These are phyloP conservation scores for Meteorus sp. DNA, from an alignment of 1,140 invertebrate species.

Conservation along the genomic window DNA sequence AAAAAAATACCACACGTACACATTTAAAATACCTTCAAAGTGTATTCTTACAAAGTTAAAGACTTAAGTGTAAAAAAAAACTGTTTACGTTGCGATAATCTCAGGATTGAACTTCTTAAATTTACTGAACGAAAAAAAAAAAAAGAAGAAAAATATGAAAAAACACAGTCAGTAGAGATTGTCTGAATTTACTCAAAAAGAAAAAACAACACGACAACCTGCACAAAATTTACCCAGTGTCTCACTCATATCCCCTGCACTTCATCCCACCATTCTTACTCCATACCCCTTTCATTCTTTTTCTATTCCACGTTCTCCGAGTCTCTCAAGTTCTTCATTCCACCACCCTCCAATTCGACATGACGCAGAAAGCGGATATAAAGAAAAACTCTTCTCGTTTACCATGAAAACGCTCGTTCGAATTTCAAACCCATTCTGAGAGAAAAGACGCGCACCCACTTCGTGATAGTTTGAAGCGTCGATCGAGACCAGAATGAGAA, in stretches of 20 bases:
- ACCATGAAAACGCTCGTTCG: constrained; percentile 29
- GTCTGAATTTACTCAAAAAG: neutral
- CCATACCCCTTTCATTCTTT: too few species aligned
- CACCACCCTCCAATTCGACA: too few species aligned
- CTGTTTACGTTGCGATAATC: constrained; percentile 6
- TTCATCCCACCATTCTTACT: neutral
- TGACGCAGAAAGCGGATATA: constrained; percentile 3
- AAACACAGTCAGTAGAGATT: neutral
- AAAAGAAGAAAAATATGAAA: neutral
- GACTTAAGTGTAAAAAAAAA: too few species aligned
- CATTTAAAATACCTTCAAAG: too few species aligned
- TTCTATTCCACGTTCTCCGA: neutral
- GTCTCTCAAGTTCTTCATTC: neutral
- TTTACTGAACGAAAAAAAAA: constrained; percentile 6
- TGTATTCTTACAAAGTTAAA: too few species aligned
- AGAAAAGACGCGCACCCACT: constrained; percentile 18
- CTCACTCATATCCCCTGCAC: too few species aligned
- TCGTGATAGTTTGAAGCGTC: constrained; percentile 28
- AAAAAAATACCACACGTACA: too few species aligned
- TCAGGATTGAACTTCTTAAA: constrained; percentile 23
- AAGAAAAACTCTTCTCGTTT: constrained; percentile 31
- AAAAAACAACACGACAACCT: too few species aligned
- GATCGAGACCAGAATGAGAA: constrained; percentile 41
- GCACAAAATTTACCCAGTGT: too few species aligned
- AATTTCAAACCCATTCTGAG: constrained; percentile 33